Base-by-base conservation (phyloP, 2,113 vertebrate genomes). In the Larimichthys crocea region DNA sequence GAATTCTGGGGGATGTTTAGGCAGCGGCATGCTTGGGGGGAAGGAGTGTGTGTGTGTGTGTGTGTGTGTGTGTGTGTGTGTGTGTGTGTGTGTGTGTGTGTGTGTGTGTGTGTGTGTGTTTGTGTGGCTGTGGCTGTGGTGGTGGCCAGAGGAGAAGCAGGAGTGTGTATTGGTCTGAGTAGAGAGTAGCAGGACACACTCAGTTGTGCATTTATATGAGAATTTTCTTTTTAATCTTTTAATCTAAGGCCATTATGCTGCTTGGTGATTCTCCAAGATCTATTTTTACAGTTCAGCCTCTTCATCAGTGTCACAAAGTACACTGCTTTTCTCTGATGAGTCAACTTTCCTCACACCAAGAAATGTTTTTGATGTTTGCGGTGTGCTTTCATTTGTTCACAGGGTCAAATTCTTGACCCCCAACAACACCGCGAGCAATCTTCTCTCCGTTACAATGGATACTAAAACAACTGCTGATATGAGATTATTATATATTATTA, bases 1-100 rank as follows among this genome's bases (percentile, higher is more conserved):
- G 97, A 97, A 98, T 98, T 89, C 89, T 76, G 89, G 89, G 89
- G 89, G 89, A 91, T 86, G 91, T 93, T 92, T 90, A 88, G 88
- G 85, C 88, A 76, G 87, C 22, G 46, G 87, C 85, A 67, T 88
- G 88, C 81, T 89, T 70, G 68, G 83, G 91, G 93, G 94, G 90
- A 93, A 92, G 95, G 94, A 91, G 91, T 91, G 90, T 87, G 91
- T 75, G 92, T 61, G 65, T 49, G 60, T 68, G 61, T 63, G 71
- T 79, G 73, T 87, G 74, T 72, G 71, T 80, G 71, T 55, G 59
- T 82, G 74, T 49, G 82, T 77, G 76, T 69, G 56, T 57, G 71
- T 74, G 88, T 92, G 92, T 26, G 24, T 26, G 24, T 26, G 24
- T 26, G 24, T 26, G 24, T 26, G 24, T 26, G 24, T 68, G 74